Evolutionary conservation across 2,113 vertebrate species (phyloP).

Genomic region (Semnornis frantzii): DNA sequence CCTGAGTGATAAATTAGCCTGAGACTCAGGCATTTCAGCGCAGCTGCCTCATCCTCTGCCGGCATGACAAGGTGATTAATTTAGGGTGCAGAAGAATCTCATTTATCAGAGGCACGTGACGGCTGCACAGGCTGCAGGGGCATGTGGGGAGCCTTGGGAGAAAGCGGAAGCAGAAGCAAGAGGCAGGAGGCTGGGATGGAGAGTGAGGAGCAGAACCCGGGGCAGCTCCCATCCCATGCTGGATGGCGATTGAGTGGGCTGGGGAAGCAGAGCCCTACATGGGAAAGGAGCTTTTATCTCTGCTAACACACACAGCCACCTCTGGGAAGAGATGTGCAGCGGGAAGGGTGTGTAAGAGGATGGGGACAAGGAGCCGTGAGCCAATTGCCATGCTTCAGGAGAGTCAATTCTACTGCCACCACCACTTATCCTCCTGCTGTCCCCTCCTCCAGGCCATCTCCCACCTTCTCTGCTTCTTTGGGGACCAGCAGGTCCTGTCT

Average conservation of each 20-base stretch:
- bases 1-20: slow-evolving; percentile 61
- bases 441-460: neutral
- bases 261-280: neutral
- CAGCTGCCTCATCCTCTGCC: slow-evolving; percentile 68
- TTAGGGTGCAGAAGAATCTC: slow-evolving; percentile 62
- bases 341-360: neutral
- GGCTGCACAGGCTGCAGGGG: neutral
- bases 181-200: neutral
- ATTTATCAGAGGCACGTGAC: slow-evolving; percentile 57
- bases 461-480: neutral
- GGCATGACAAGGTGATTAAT: slow-evolving; percentile 69
- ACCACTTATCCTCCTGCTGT: neutral
- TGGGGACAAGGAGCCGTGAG: neutral
- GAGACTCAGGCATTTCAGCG: slow-evolving; percentile 13
- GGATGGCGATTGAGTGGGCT: neutral
- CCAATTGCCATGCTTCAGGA: neutral
- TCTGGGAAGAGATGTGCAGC: neutral
- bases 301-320: neutral
- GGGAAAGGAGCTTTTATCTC: slow-evolving; percentile 46
- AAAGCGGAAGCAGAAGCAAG: neutral
- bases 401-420: neutral
- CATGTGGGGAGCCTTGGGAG: rapidly evolving
- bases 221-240: neutral
- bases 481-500: neutral
- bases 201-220: neutral